These are phyloP conservation scores for Cheilinus undulatus DNA, from an alignment of 2,113 vertebrate species.

Conservation along the genomic window DNA sequence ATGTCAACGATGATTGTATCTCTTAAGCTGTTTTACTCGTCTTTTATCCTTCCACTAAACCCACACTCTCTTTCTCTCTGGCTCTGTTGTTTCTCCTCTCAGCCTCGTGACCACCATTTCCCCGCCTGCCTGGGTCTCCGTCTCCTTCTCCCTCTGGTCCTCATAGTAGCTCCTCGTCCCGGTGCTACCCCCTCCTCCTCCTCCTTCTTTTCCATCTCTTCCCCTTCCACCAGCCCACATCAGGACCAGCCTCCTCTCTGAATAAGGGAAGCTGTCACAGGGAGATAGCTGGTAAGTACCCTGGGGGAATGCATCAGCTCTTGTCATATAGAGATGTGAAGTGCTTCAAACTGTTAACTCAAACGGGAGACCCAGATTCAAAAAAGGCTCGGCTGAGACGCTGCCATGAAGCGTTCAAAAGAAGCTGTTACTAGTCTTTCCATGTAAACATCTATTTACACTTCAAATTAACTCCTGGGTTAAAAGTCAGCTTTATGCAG, in stretches of 20 bases:
- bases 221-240: conserved; percentile 25
- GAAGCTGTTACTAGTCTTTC: conserved; percentile 55
- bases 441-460: conserved; percentile 51
- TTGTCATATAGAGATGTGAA: conserved; percentile 78
- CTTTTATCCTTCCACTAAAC: conserved; percentile 29
- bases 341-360: conserved; percentile 74
- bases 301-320: conserved; percentile 75
- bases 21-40: conserved; percentile 57
- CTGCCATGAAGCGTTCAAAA: conserved; percentile 53
- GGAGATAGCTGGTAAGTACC: conserved; percentile 76
- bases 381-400: conserved; percentile 38
- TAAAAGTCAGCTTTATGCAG: conserved; percentile 1
- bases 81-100: conserved; percentile 41
- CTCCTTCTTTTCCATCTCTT: no score
- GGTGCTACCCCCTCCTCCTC: background rate
- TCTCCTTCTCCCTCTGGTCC: conserved; percentile 40
- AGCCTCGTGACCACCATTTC: conserved; percentile 52
- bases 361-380: conserved; percentile 71
- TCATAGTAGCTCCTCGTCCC: background rate
- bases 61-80: conserved; percentile 35
- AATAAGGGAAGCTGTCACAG: conserved; percentile 72
- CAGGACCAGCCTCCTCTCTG: conserved; percentile 48
- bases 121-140: conserved; percentile 24
- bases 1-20: conserved; percentile 78
- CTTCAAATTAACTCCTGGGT: conserved; percentile 33